phyloP scores from a whole-genome alignment of 1,140 invertebrate genomes.

The Drosophila albomicans region DNA sequence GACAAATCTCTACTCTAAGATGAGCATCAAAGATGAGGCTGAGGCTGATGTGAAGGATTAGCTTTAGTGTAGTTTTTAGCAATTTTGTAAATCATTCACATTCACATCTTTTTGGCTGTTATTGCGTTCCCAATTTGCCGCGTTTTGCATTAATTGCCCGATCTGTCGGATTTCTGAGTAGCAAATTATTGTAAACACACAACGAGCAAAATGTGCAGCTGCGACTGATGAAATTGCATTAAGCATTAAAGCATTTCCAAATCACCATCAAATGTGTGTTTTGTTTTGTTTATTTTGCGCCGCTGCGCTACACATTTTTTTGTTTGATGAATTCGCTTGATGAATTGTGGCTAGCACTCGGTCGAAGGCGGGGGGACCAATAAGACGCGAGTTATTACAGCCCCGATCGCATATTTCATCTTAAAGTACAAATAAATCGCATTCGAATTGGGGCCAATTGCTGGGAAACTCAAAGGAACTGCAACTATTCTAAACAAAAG shows the following conservation, averaged over 20 bases:
- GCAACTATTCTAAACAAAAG: no score
- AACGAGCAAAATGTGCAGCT: slow-evolving; percentile 22
- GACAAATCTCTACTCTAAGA: slow-evolving; percentile 45
- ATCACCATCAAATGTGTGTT: slow-evolving; percentile 13
- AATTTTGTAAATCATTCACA: neutral
- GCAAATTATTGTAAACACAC: slow-evolving; percentile 51
- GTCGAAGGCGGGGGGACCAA: neutral
- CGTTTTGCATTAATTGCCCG: slow-evolving; percentile 45
- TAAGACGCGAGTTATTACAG: slow-evolving; percentile 14
- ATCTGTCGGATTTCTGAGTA: slow-evolving; percentile 42
- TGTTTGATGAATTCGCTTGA: slow-evolving; percentile 46
- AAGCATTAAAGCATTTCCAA: slow-evolving; percentile 48
- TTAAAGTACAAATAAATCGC: slow-evolving; percentile 24
- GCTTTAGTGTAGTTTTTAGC: slow-evolving; percentile 11
- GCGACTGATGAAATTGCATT: slow-evolving; percentile 38
- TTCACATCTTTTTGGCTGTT: neutral
- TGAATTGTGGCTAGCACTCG: slow-evolving; percentile 31
- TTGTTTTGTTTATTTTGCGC: slow-evolving; percentile 44
- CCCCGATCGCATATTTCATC: slow-evolving; percentile 13
- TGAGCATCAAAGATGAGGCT: slow-evolving; percentile 33
- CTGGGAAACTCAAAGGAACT: slow-evolving; percentile 4
- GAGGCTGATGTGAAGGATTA: slow-evolving; percentile 7
- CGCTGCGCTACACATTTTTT: slow-evolving; percentile 18
- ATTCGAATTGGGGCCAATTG: slow-evolving; percentile 24
- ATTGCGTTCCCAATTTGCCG: slow-evolving; percentile 11